Conservation (phyloP, 2,113 vertebrate genomes). For the Dasyprocta punctata region DNA sequence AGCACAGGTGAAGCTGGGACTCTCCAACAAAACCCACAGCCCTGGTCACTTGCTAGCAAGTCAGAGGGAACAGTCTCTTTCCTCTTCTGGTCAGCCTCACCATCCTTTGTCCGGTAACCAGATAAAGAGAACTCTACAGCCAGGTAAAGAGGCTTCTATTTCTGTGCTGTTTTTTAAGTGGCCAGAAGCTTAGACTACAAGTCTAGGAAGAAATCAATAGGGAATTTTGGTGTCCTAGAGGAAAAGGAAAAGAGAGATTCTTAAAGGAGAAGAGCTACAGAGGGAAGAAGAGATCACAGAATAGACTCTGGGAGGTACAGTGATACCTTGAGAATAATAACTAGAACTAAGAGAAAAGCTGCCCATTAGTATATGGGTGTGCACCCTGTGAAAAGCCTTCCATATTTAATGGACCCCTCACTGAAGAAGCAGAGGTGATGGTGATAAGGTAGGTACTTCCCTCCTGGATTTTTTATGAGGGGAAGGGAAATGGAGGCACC, state of each 20-base stretch:
- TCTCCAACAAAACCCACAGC: not conserved
- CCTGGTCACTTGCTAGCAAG: not conserved
- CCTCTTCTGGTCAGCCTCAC: accelerated
- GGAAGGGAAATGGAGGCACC: not conserved
- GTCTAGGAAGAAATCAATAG: not conserved
- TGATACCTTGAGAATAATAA: not conserved
- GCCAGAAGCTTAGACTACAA: not conserved
- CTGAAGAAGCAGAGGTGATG: too few relatives aligned
- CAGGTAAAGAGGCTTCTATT: not conserved
- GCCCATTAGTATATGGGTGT: accelerated
- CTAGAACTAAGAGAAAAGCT: not conserved
- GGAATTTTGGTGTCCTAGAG: not conserved
- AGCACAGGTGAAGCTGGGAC: not conserved
- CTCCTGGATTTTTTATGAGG: not conserved
- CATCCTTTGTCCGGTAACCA: accelerated
- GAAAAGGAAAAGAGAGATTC: not conserved
- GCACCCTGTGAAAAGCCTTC: not conserved
- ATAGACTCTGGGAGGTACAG: not conserved
- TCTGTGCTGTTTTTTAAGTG: not conserved
- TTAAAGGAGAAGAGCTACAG: not conserved
- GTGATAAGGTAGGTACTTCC: not conserved
- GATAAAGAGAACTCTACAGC: not conserved
- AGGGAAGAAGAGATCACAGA: not conserved
- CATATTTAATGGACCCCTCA: not conserved
- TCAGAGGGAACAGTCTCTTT: not conserved